Conservation (phyloP, 2,797 vertebrate species). For the Lepidocolaptes lacrymiger region DNA sequence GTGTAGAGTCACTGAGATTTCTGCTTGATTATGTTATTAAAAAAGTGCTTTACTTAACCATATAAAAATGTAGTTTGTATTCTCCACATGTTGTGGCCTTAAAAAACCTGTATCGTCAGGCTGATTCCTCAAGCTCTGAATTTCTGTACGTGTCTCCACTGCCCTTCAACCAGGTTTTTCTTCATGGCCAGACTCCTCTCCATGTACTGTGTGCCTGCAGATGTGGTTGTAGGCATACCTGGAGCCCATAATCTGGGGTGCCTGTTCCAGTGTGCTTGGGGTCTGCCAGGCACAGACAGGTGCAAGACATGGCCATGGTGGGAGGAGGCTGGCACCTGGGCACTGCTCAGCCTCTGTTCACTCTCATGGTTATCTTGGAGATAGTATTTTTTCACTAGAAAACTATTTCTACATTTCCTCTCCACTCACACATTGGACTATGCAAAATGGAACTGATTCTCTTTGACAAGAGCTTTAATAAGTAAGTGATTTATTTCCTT, state of each 20-base stretch:
- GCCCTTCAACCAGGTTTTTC: neutral
- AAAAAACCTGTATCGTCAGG: neutral
- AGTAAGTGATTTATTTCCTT: conserved; percentile 7
- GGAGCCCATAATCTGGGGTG: neutral
- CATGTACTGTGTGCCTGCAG: neutral
- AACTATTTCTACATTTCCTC: neutral
- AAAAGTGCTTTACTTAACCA: neutral
- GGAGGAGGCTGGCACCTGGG: neutral
- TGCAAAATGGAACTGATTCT: neutral
- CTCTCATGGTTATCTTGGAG: neutral
- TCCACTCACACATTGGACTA: neutral
- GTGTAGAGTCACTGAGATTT: neutral
- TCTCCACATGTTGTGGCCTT: fast-evolving
- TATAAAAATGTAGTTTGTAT: neutral
- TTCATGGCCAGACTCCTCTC: neutral
- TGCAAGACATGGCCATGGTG: fast-evolving
- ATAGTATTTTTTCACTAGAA: conserved; percentile 5
- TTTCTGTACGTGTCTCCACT: neutral
- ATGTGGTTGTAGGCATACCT: neutral
- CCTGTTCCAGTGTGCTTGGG: fast-evolving
- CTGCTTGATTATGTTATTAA: neutral
- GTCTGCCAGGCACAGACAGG: neutral
- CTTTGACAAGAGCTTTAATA: neutral
- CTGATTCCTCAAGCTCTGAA: neutral
- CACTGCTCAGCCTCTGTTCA: neutral